Percentiles rank a stretch among this genome's conserved stretches.
Evolutionary conservation across 2,113 vertebrate species (phyloP).

Genomic region (Carassius auratus): DNA sequence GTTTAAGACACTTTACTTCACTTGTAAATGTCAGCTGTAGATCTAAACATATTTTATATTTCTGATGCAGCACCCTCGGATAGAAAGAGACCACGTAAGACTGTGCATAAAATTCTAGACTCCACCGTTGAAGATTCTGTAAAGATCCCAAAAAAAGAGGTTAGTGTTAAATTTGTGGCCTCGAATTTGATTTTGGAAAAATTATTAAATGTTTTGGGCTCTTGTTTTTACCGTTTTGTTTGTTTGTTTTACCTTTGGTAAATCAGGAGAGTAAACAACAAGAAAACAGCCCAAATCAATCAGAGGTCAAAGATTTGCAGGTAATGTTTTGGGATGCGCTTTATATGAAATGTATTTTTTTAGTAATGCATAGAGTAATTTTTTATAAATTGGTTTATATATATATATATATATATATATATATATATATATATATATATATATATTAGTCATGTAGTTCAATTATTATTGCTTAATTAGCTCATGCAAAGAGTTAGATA

Average conservation of each 20-base stretch:
- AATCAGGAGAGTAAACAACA: conserved; percentile 67
- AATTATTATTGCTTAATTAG: too few species aligned
- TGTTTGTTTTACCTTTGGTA: neutral
- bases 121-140: conserved; percentile 84
- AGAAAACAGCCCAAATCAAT: conserved; percentile 60
- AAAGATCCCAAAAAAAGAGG: conserved; percentile 84
- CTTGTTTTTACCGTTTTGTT: neutral
- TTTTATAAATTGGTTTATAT: too few species aligned
- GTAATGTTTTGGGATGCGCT: conserved; percentile 45
- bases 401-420: too few species aligned
- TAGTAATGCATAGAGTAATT: too few species aligned
- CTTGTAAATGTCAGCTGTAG: neutral
- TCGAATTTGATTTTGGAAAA: neutral
- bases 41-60: neutral
- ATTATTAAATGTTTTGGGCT: neutral
- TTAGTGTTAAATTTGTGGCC: conserved; percentile 36
- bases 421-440: too few species aligned
- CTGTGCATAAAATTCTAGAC: conserved; percentile 88
- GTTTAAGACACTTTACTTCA: too few species aligned
- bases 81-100: conserved; percentile 88
- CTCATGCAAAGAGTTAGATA: too few species aligned
- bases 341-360: too few species aligned
- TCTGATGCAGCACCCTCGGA: conserved; percentile 62
- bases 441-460: too few species aligned
- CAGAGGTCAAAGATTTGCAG: conserved; percentile 65